A percentile compares a stretch with the other conserved stretches of the same genome.
Conservation (phyloP, 2,888 invertebrate genomes). For the Eupithecia centaureata region DNA sequence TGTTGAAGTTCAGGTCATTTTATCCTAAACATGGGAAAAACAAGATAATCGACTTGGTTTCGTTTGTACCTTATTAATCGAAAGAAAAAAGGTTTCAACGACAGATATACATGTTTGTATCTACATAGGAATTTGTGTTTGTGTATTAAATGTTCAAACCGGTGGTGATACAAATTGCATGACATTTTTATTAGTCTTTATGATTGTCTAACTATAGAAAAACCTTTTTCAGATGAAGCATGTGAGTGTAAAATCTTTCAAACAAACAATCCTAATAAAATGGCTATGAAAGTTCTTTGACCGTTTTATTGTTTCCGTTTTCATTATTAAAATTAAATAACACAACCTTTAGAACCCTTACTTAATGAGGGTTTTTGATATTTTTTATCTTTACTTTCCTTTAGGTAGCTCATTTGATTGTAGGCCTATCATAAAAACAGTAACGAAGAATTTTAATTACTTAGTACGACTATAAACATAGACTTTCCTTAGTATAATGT, state of each 20-base stretch:
- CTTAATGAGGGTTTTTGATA: background rate
- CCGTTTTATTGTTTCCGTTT: background rate
- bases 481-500: too few species aligned
- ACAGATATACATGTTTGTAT: background rate
- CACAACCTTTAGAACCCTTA: background rate
- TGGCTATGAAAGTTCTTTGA: background rate
- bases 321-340: background rate
- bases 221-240: background rate
- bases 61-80: background rate
- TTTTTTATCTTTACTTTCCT: too few species aligned
- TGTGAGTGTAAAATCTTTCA: background rate
- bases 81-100: background rate
- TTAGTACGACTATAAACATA: background rate
- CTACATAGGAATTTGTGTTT: too few species aligned
- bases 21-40: background rate
- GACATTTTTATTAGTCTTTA: background rate
- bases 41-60: background rate
- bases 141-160: background rate
- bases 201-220: too few species aligned
- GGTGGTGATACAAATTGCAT: background rate
- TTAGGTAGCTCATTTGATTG: background rate
- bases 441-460: background rate
- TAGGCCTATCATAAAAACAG: background rate
- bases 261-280: background rate
- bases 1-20: background rate